Conservation (phyloP, 2,113 vertebrate genomes). For the Penelope pileata region DNA sequence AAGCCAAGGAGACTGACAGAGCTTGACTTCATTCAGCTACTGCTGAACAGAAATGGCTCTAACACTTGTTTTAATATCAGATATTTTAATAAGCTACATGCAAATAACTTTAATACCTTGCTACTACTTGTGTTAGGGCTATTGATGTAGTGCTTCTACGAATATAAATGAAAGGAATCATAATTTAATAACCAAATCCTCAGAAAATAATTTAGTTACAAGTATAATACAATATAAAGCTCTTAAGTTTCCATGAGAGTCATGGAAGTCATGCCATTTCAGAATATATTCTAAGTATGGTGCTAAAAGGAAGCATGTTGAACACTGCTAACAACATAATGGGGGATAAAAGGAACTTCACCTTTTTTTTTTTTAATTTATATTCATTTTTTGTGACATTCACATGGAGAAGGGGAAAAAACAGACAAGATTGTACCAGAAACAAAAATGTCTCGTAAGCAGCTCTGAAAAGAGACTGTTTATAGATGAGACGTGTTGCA, state of each 20-base stretch:
- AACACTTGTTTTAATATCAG: not conserved
- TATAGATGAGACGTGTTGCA: not conserved
- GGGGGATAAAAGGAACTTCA: not conserved
- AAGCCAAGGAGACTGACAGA: not conserved
- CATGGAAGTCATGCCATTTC: not conserved
- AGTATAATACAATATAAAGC: not conserved
- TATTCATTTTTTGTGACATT: not conserved
- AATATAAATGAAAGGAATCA: not conserved
- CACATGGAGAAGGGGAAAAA: not conserved
- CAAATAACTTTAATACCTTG: not conserved
- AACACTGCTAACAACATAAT: not conserved
- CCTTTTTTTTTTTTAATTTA: not conserved
- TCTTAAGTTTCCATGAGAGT: not conserved
- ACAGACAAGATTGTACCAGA: not conserved
- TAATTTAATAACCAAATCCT: not conserved
- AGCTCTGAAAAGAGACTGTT: not conserved
- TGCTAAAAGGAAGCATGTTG: not conserved
- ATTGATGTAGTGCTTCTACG: not conserved
- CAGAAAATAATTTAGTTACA: not conserved
- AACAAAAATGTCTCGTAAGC: not conserved
- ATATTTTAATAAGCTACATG: not conserved
- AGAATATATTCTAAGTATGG: not conserved
- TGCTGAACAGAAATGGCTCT: not conserved
- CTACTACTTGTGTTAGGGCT: not conserved
- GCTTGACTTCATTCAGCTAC: not conserved